These are phyloP conservation scores for Ctenoplectra terminalis DNA, from an alignment of 1,140 invertebrate species.

Conservation along the genomic window DNA sequence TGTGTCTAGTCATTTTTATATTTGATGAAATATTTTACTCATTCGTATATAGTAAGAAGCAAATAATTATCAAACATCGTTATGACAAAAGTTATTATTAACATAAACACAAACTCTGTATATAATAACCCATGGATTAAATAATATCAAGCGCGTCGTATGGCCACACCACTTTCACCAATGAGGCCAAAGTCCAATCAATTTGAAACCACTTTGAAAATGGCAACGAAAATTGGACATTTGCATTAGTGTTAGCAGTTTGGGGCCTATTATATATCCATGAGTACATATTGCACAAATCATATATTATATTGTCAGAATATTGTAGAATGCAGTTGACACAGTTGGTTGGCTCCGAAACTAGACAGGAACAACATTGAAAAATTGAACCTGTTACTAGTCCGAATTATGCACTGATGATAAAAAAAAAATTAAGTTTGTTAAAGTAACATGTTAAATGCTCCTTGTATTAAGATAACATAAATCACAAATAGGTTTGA, in stretches of 20 bases:
- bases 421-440: slow-evolving; percentile 24
- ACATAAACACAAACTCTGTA: slow-evolving; percentile 48
- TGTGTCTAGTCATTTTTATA: neutral
- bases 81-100: slow-evolving; percentile 47
- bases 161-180: slow-evolving; percentile 79
- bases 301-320: slow-evolving; percentile 45
- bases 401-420: slow-evolving; percentile 38
- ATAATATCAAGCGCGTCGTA: slow-evolving; percentile 68
- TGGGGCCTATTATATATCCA: slow-evolving; percentile 72
- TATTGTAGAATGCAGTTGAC: slow-evolving; percentile 47
- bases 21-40: slow-evolving; percentile 6
- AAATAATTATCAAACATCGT: slow-evolving; percentile 27
- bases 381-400: slow-evolving; percentile 71
- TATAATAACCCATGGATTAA: slow-evolving; percentile 58
- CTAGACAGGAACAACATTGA: slow-evolving; percentile 73
- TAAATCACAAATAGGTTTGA: neutral
- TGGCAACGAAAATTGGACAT: slow-evolving; percentile 79
- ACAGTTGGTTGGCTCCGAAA: slow-evolving; percentile 55
- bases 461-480: neutral
- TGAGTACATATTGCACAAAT: slow-evolving; percentile 58
- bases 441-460: neutral
- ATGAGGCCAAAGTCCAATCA: slow-evolving; percentile 80
- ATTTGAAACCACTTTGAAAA: slow-evolving; percentile 73
- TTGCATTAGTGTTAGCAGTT: slow-evolving; percentile 81
- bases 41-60: slow-evolving; percentile 4